Evolutionary conservation across 2,113 vertebrate species (phyloP).

Genomic region (Camelus bactrianus): DNA sequence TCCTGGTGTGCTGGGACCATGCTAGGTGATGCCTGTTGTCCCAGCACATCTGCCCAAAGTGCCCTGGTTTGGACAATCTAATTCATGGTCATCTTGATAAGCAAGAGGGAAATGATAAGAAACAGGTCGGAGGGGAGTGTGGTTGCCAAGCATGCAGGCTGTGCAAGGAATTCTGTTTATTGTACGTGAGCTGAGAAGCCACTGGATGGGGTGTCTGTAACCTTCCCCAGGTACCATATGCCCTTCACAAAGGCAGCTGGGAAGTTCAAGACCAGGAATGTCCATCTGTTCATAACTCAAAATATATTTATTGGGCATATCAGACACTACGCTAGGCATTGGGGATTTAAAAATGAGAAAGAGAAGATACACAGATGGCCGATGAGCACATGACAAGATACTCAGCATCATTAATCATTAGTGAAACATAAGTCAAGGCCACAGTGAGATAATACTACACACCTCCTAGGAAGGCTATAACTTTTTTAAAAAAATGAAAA

Average conservation of each 20-base stretch:
- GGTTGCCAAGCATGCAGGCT: accelerated
- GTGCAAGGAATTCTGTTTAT: background rate
- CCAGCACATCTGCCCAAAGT: background rate
- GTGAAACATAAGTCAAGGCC: background rate
- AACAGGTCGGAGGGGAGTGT: background rate
- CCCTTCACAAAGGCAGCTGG: background rate
- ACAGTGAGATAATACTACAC: background rate
- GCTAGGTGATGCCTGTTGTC: background rate
- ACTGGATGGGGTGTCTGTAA: background rate
- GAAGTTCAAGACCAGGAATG: background rate
- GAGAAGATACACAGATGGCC: background rate
- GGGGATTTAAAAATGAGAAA: background rate
- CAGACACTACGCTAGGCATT: background rate
- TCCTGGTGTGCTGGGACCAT: background rate
- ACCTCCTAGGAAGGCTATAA: no score
- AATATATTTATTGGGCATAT: background rate
- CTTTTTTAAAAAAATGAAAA: background rate
- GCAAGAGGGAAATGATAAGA: background rate
- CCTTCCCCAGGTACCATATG: accelerated
- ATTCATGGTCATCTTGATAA: background rate
- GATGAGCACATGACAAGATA: background rate
- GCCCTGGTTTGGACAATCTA: background rate
- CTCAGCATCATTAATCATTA: background rate
- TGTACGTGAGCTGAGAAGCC: background rate
- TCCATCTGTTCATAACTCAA: background rate